Evolutionary conservation across 2,888 invertebrate species (phyloP).

Genomic region (Diplolepis rosae): DNA sequence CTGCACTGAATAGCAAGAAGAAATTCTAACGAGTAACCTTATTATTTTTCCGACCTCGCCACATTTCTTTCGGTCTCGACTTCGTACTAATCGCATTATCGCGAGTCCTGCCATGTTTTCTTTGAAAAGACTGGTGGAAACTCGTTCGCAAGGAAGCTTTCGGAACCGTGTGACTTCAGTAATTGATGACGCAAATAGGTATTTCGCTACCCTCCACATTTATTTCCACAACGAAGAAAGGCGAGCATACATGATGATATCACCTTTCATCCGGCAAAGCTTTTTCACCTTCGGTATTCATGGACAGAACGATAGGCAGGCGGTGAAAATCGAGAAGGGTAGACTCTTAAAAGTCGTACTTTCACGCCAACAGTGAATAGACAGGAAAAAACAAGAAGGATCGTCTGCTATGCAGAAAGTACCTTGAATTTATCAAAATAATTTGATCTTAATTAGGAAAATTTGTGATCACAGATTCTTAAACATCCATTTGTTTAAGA

Average conservation of each 20-base stretch:
- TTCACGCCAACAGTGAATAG: neutral
- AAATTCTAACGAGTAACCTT: constrained; percentile 42
- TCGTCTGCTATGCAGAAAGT: neutral
- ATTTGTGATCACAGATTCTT: neutral
- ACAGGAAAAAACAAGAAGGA: neutral
- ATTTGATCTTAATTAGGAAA: neutral
- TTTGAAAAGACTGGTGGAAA: neutral
- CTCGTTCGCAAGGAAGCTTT: neutral
- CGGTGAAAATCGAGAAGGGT: constrained; percentile 28
- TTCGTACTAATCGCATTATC: constrained; percentile 48
- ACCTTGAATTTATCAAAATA: neutral
- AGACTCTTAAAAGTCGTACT: constrained; percentile 10
- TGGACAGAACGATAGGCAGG: constrained; percentile 23
- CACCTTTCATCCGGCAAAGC: constrained; percentile 32
- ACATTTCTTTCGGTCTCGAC: constrained; percentile 44
- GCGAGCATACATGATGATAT: constrained; percentile 26
- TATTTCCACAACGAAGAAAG: constrained; percentile 22
- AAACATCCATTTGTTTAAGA: neutral
- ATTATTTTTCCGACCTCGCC: constrained; percentile 46
- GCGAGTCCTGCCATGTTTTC: constrained; percentile 38
- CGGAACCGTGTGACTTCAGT: constrained; percentile 7
- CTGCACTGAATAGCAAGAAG: constrained; percentile 20
- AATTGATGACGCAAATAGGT: constrained; percentile 32
- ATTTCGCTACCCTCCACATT: constrained; percentile 21
- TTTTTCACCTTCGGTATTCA: constrained; percentile 25